A percentile compares a stretch with the other conserved stretches of the same genome.
phyloP scores from a whole-genome alignment of 2,888 invertebrate species.

The Theretra japonica region DNA sequence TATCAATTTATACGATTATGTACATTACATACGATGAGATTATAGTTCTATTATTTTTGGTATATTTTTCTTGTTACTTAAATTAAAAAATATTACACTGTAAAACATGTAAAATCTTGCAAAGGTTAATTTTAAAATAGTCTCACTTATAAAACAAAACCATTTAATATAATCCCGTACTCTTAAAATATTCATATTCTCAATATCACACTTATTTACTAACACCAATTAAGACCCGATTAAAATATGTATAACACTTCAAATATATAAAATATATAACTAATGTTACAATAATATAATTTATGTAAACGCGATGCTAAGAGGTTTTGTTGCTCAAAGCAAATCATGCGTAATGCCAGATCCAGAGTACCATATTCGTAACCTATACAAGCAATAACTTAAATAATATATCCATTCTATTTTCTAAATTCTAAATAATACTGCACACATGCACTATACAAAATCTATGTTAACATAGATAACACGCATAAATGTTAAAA shows the following conservation, averaged over 20 bases:
- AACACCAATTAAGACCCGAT: slow-evolving; percentile 23
- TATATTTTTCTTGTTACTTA: too few relatives aligned
- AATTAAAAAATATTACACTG: too few relatives aligned
- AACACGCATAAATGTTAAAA: slow-evolving; percentile 52
- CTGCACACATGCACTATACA: slow-evolving; percentile 72
- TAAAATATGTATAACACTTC: slow-evolving; percentile 7
- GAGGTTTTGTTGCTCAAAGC: slow-evolving; percentile 19
- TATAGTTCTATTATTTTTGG: too few relatives aligned
- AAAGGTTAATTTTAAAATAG: slow-evolving; percentile 12
- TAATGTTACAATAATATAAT: slow-evolving; percentile 26
- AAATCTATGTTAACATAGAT: slow-evolving; percentile 74
- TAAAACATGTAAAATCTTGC: neutral
- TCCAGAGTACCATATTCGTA: slow-evolving; percentile 21
- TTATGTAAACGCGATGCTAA: slow-evolving; percentile 16
- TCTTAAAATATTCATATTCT: neutral
- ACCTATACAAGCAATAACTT: slow-evolving; percentile 55
- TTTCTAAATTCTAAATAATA: slow-evolving; percentile 69
- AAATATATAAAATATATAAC: slow-evolving; percentile 18
- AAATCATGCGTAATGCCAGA: slow-evolving; percentile 28
- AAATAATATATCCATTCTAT: slow-evolving; percentile 52
- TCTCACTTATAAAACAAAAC: slow-evolving; percentile 12
- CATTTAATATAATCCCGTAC: slow-evolving; percentile 3
- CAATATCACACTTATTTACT: slow-evolving; percentile 12
- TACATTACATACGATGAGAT: too few relatives aligned
- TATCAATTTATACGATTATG: too few relatives aligned